phyloP scores from a whole-genome alignment of 2,113 vertebrate species.

The Crocuta crocuta region DNA sequence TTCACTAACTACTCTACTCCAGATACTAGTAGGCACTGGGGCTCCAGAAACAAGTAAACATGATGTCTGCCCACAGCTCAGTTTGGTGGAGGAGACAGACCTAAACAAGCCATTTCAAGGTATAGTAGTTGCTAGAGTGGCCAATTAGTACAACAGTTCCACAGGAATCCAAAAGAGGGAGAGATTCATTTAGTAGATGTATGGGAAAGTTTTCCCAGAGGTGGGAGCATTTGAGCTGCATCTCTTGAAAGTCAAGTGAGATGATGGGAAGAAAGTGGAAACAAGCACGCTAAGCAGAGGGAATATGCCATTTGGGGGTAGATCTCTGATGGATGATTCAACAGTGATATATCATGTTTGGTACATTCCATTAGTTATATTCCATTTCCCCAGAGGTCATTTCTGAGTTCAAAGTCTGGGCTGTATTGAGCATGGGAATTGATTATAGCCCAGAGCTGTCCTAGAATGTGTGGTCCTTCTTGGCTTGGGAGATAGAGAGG shows the following conservation, averaged over 20 bases:
- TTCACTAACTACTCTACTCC: not conserved
- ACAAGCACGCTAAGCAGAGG: not conserved
- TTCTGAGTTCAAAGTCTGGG: conserved; percentile 4
- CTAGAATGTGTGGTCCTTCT: not conserved
- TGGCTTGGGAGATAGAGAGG: not conserved
- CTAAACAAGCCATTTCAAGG: not conserved
- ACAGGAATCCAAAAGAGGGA: not conserved
- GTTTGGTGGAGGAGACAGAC: not conserved
- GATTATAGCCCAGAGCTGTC: not conserved
- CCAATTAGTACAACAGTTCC: rapidly evolving
- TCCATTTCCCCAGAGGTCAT: conserved; percentile 11
- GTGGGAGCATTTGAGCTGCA: not conserved
- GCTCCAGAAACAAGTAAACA: not conserved
- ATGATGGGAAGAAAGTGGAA: not conserved
- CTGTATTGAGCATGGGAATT: not conserved
- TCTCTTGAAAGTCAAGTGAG: not conserved
- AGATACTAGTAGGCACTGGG: not conserved
- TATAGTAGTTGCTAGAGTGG: not conserved
- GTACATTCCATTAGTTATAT: not conserved
- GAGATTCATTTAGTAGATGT: not conserved
- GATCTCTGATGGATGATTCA: conserved; percentile 1
- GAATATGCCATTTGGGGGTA: not conserved
- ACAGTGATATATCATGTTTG: not conserved
- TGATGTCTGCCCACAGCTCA: not conserved
- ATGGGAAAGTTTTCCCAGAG: not conserved